These are phyloP conservation scores for Thyatira batis DNA, from an alignment of 2,888 invertebrate species.

Conservation along the genomic window DNA sequence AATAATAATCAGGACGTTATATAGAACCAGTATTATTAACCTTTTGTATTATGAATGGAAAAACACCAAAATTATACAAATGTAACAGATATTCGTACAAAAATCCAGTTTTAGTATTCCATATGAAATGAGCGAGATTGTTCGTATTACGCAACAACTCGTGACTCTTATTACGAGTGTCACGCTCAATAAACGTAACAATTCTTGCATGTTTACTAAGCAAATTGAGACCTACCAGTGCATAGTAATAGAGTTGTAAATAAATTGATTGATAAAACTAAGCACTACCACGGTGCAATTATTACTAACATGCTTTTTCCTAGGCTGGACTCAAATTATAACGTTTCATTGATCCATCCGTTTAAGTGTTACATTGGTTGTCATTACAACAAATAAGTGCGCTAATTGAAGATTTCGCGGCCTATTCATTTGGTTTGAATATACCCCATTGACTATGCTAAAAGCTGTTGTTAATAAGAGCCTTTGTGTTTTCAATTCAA, in stretches of 20 bases:
- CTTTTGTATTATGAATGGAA: constrained; percentile 17
- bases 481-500: not conserved
- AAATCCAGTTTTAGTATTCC: constrained; percentile 50
- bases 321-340: constrained; percentile 53
- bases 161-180: constrained; percentile 72
- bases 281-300: constrained; percentile 47
- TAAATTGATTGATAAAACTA: constrained; percentile 21
- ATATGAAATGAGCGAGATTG: constrained; percentile 62
- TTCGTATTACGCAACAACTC: constrained; percentile 76
- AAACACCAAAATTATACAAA: constrained; percentile 27
- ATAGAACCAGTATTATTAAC: constrained; percentile 4
- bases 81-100: constrained; percentile 25
- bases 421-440: not conserved
- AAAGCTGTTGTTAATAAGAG: not conserved
- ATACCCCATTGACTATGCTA: not conserved
- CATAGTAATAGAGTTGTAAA: constrained; percentile 35
- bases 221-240: constrained; percentile 42
- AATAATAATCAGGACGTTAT: no score
- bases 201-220: constrained; percentile 34
- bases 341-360: constrained; percentile 36
- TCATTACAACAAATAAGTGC: not conserved
- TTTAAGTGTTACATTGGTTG: constrained; percentile 15
- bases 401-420: not conserved
- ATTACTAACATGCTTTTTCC: constrained; percentile 63
- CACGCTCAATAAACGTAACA: constrained; percentile 58